Percentiles rank a stretch among this genome's conserved stretches.
Evolutionary conservation across 1,140 invertebrate species (phyloP).

Genomic region (Drosophila chauvacae): DNA sequence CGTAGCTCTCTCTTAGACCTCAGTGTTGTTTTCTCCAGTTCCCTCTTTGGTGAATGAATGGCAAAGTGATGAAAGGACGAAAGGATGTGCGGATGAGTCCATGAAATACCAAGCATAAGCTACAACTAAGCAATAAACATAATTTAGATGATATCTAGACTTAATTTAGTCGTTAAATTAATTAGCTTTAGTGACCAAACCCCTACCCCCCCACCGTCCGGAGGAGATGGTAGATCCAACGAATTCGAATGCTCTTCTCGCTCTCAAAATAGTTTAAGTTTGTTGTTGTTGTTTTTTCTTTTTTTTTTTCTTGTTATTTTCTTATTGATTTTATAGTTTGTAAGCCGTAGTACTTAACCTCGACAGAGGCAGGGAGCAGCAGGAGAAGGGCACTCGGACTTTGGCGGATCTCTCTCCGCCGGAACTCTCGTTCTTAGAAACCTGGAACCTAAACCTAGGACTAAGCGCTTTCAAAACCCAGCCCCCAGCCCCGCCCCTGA

Average conservation of each 20-base stretch:
- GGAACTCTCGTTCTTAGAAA: slow-evolving; percentile 19
- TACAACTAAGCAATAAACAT: slow-evolving; percentile 18
- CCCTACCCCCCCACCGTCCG: background rate
- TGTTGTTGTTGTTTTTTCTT: slow-evolving; percentile 5
- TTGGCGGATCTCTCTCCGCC: slow-evolving; percentile 23
- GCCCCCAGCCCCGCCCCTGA: background rate
- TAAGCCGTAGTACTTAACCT: slow-evolving; percentile 21
- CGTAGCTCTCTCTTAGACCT: slow-evolving; percentile 8
- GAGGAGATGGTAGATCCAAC: slow-evolving; percentile 33
- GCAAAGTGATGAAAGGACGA: background rate
- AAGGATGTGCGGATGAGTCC: background rate
- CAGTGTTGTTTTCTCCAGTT: slow-evolving; percentile 13
- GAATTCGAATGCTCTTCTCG: slow-evolving; percentile 31
- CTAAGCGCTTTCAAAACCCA: slow-evolving; percentile 7
- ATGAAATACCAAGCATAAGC: slow-evolving; percentile 21
- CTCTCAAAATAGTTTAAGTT: slow-evolving; percentile 27
- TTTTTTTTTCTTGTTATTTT: background rate
- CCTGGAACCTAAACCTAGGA: slow-evolving; percentile 37
- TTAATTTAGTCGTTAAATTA: slow-evolving; percentile 37
- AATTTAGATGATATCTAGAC: slow-evolving; percentile 18
- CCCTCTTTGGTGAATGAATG: background rate
- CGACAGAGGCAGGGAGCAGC: background rate
- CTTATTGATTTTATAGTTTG: slow-evolving; percentile 7
- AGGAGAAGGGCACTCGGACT: slow-evolving; percentile 18
- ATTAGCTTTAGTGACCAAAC: slow-evolving; percentile 5